phyloP scores from a whole-genome alignment of 2,113 vertebrate species.

The Ovibos moschatus region DNA sequence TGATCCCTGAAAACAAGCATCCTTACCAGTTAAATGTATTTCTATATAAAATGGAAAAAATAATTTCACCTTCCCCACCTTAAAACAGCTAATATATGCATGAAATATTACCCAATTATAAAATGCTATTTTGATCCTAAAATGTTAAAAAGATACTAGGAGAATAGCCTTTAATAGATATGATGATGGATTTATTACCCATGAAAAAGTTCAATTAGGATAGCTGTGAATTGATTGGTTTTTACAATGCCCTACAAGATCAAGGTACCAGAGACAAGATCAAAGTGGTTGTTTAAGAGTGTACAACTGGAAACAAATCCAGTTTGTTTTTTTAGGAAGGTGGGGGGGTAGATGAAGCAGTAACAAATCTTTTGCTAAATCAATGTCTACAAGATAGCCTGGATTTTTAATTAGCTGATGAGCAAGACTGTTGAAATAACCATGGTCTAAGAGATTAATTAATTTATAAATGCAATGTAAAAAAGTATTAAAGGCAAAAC shows the following conservation, averaged over 20 bases:
- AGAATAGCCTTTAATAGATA: not conserved
- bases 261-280: not conserved
- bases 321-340: not conserved
- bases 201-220: not conserved
- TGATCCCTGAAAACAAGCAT: not conserved
- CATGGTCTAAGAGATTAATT: not conserved
- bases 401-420: not conserved
- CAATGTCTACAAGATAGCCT: not conserved
- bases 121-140: not conserved
- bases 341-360: not conserved
- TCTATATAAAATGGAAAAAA: not conserved
- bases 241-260: not conserved
- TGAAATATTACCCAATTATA: not conserved
- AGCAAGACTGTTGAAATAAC: not conserved
- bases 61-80: not conserved
- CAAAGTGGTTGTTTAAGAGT: not conserved
- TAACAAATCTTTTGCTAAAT: not conserved
- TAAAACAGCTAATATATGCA: not conserved
- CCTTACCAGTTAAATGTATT: not conserved
- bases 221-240: not conserved
- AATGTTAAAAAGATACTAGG: not conserved
- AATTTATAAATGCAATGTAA: not conserved
- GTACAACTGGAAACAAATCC: not conserved
- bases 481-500: not conserved
- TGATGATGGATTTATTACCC: not conserved